Conservation (phyloP, 2,113 vertebrate species). For the Leptobrachium ailaonicum region DNA sequence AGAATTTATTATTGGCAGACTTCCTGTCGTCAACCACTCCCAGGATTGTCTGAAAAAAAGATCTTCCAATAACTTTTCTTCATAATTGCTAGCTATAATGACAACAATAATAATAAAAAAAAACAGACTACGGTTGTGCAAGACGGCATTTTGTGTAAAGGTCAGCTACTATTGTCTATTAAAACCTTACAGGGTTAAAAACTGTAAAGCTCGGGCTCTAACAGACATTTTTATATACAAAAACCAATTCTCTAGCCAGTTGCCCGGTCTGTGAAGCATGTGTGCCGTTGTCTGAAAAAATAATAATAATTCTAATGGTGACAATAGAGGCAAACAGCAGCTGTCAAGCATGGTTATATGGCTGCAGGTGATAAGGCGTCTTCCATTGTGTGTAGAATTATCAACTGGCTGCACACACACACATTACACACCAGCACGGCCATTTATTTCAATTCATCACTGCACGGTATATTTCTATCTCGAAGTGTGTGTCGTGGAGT, state of each 20-base stretch:
- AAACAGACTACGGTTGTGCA: neutral
- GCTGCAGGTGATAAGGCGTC: slow-evolving; percentile 33
- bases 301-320: slow-evolving; percentile 28
- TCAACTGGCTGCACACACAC: neutral
- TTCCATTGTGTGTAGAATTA: slow-evolving; percentile 40
- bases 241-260: neutral
- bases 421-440: neutral
- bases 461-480: neutral
- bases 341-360: slow-evolving; percentile 30
- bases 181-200: neutral
- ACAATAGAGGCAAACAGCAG: slow-evolving; percentile 15
- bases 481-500: neutral
- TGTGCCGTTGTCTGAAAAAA: neutral
- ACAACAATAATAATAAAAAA: slow-evolving; percentile 35
- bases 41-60: slow-evolving; percentile 33
- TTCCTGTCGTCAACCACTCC: slow-evolving; percentile 46
- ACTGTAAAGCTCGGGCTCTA: neutral
- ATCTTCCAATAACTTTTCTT: slow-evolving; percentile 43
- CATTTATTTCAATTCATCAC: slow-evolving; percentile 7
- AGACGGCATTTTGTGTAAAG: neutral
- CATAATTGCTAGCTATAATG: slow-evolving; percentile 37
- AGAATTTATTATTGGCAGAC: slow-evolving; percentile 46
- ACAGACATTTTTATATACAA: neutral
- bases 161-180: neutral
- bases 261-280: no score